Conservation (phyloP, 1,140 invertebrate genomes). For the Reticulitermes speratus region DNA sequence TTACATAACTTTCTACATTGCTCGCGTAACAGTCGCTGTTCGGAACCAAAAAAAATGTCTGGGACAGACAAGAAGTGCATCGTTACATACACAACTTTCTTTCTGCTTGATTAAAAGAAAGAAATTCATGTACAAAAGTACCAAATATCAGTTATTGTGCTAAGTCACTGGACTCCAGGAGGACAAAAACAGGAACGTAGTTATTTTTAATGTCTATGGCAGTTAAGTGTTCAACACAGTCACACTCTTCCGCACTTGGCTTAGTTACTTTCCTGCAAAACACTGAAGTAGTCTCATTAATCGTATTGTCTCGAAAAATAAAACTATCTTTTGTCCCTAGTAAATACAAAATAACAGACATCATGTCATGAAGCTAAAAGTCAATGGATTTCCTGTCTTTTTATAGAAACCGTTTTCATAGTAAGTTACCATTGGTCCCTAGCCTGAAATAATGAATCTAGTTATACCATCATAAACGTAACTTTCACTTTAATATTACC, state of each 20-base stretch:
- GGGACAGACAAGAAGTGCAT: not conserved
- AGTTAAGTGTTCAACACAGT: not conserved
- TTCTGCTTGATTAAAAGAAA: not conserved
- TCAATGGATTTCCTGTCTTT: no score
- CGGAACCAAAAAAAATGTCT: not conserved
- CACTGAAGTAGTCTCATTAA: no score
- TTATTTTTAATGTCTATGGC: not conserved
- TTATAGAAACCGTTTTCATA: no score
- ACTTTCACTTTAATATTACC: no score
- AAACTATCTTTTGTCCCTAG: no score
- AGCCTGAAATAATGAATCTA: no score
- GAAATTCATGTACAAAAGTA: not conserved
- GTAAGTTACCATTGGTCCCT: no score
- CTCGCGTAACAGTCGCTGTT: not conserved
- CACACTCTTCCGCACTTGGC: not conserved
- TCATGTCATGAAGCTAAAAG: no score
- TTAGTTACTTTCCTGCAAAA: no score
- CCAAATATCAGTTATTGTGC: not conserved
- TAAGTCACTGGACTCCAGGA: not conserved
- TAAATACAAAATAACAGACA: no score
- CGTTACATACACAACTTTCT: not conserved
- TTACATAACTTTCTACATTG: not conserved
- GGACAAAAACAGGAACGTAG: not conserved
- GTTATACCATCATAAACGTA: no score
- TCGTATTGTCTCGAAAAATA: no score